Evolutionary conservation across 2,797 vertebrate genomes (phyloP).

Genomic region (Acridotheres tristis): DNA sequence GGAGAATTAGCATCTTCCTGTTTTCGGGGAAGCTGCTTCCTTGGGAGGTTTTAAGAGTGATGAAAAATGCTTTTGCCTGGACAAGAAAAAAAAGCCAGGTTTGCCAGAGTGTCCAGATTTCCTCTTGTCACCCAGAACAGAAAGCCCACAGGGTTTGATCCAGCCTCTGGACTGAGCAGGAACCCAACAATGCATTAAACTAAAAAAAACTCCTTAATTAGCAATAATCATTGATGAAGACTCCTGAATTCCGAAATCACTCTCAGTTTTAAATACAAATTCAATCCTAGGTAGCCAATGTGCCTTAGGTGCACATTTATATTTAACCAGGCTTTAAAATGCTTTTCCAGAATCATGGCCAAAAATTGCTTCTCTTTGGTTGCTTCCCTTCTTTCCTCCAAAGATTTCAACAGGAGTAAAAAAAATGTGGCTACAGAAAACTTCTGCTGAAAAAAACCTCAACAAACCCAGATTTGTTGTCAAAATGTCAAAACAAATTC

Average conservation of each 20-base stretch:
- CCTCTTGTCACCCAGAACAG: background rate
- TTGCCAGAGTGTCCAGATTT: background rate
- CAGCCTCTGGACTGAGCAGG: accelerated
- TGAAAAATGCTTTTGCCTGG: background rate
- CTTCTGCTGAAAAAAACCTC: background rate
- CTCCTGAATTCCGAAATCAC: background rate
- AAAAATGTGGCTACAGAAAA: background rate
- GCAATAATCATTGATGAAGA: background rate
- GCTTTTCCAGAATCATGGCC: constrained; percentile 1
- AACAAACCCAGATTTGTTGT: background rate
- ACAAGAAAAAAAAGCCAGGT: background rate
- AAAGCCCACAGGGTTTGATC: background rate
- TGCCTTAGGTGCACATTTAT: background rate
- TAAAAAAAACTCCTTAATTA: background rate
- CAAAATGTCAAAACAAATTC: background rate
- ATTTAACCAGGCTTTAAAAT: background rate
- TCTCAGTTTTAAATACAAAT: background rate
- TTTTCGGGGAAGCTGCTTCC: background rate
- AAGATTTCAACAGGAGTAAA: background rate
- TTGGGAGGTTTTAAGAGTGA: background rate
- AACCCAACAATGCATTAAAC: background rate
- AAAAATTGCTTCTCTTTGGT: background rate
- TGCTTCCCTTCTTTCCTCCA: background rate
- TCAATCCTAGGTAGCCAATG: background rate
- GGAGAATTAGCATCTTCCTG: constrained; percentile 1